Percentiles rank a stretch among this genome's conserved stretches.
Conservation (phyloP, 2,113 vertebrate species). For the Tetrao urogallus region DNA sequence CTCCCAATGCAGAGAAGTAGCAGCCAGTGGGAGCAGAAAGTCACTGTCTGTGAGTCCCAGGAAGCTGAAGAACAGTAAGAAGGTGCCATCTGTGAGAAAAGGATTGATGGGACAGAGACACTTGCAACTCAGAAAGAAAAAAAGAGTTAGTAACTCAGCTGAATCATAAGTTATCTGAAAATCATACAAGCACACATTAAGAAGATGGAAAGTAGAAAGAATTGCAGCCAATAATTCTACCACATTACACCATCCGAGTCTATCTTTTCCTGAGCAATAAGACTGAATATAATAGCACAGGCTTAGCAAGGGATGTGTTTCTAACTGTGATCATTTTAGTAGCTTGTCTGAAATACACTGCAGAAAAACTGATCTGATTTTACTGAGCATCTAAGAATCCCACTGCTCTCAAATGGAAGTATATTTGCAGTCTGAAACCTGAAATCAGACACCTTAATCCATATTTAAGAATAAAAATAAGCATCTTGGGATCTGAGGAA, state of each 20-base stretch:
- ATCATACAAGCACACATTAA: neutral
- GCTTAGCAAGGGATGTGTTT: neutral
- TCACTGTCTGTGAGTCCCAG: neutral
- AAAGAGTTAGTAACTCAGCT: neutral
- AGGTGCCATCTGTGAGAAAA: neutral
- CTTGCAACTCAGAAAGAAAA: neutral
- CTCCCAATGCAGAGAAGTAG: neutral
- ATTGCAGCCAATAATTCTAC: neutral
- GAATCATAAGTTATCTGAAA: slow-evolving; percentile 1
- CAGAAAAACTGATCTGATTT: slow-evolving; percentile 9
- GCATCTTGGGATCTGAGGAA: neutral
- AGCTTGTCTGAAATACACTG: neutral
- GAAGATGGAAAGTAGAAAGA: neutral
- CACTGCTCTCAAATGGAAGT: neutral
- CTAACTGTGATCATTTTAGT: slow-evolving; percentile 5
- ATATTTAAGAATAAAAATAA: slow-evolving; percentile 28
- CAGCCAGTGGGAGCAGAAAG: neutral
- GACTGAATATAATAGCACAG: neutral
- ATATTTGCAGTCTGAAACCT: neutral
- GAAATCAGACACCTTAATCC: slow-evolving; percentile 16
- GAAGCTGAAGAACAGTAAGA: neutral
- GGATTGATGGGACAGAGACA: neutral
- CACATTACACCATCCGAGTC: neutral
- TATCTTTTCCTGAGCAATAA: neutral
- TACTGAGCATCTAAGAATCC: neutral